Conservation (phyloP, 1,140 invertebrate genomes). For the Listronotus bonariensis region DNA sequence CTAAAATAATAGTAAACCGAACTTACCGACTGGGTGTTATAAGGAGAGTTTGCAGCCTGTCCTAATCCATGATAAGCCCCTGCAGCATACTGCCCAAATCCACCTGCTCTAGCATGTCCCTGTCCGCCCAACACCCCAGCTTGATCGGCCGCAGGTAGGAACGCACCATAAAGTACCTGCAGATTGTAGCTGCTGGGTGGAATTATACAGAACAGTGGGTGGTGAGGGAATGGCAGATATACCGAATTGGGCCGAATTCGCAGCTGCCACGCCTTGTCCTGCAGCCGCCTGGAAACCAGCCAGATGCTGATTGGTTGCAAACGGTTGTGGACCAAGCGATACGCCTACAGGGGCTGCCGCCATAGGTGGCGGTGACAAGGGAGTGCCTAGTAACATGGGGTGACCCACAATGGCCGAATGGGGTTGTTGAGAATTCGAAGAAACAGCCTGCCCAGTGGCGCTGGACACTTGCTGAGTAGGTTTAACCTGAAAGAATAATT, state of each 20-base stretch:
- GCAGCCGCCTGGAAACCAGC: slow-evolving; percentile 60
- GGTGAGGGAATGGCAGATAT: slow-evolving; percentile 83
- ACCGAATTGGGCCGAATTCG: slow-evolving; percentile 65
- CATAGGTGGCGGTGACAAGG: slow-evolving; percentile 62
- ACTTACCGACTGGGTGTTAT: slow-evolving; percentile 65
- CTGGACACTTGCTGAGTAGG: slow-evolving; percentile 70
- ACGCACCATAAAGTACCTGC: slow-evolving; percentile 73
- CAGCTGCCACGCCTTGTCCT: slow-evolving; percentile 18
- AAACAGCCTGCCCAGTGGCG: slow-evolving; percentile 54
- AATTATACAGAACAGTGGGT: slow-evolving; percentile 76
- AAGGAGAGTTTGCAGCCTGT: slow-evolving; percentile 61
- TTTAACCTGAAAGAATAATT: slow-evolving; percentile 63
- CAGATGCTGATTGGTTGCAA: slow-evolving; percentile 60
- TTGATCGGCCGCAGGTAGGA: slow-evolving; percentile 64
- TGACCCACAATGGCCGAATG: slow-evolving; percentile 54
- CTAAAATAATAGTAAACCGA: background rate
- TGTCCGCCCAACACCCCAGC: slow-evolving; percentile 56
- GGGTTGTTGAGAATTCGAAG: slow-evolving; percentile 43
- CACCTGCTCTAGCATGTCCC: slow-evolving; percentile 60
- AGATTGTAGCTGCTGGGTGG: slow-evolving; percentile 65
- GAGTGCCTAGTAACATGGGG: slow-evolving; percentile 64
- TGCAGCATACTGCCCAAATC: slow-evolving; percentile 66
- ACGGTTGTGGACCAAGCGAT: slow-evolving; percentile 52
- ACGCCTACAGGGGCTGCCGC: slow-evolving; percentile 57
- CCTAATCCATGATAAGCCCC: slow-evolving; percentile 59